Base-by-base conservation (phyloP, 2,797 vertebrate species). In the Chanos chanos region DNA sequence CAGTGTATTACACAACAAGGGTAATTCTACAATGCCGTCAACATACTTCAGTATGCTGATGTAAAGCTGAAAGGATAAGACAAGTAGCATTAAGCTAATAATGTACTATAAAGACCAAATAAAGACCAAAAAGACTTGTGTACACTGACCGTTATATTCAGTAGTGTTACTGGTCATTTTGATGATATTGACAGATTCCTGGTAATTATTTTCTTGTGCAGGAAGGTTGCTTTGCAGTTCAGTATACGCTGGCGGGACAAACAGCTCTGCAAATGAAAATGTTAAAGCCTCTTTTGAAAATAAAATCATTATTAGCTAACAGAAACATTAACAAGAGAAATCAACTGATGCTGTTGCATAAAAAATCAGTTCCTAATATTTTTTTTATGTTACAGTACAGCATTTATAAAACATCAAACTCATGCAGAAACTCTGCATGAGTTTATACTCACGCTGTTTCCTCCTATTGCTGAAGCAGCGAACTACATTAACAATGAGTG, bases 391-490 rank as follows among this genome's bases (percentile, higher is more conserved):
- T 8, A 8, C 24, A 27, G 6, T 19, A 22, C 18, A 39, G 5
- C 13, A 28, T 12, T 7, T 4, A 33, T 9, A 9, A n/a, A n/a
- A n/a, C n/a, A n/a, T n/a, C n/a, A 15, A 12, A 13, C 4, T 19
- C 16, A 16, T 19, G 41, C 19, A 16, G 5, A 1, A 4, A 15
- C 8, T n/a, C 4, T 33, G 13, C 8, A 27, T 2, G 4, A 7
- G 24, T 40, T 7, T 16, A 36, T 39, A 79, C 81, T 6, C 1
- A 87, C 86, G 78, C 25, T 82, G 65, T 68, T 57, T 75, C 4
- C 28, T 75, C 30, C 59, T 80, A 73, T 73, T 64, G 1, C 71
- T 72, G 61, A 76, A 81, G 79, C 86, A 90, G 45, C 83, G 57
- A 33, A 78, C 31, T 1, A 75, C 44, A 70, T 82, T 85, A 0